A percentile compares a stretch with the other conserved stretches of the same genome.
Conservation (phyloP, 2,113 vertebrate species). For the Anser brachyrhynchus region DNA sequence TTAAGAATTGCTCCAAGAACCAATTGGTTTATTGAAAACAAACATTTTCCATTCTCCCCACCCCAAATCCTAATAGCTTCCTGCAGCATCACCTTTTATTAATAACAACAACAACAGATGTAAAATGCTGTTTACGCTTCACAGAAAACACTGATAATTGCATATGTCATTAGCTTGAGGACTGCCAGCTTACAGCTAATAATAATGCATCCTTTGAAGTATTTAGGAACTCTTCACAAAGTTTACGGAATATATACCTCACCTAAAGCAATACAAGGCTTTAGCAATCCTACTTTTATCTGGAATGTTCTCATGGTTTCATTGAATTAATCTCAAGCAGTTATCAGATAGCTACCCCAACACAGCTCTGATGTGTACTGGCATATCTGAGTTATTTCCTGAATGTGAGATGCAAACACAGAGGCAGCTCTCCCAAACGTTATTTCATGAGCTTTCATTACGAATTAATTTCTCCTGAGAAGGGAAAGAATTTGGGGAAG, state of each 20-base stretch:
- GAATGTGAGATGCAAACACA: neutral
- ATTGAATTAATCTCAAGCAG: neutral
- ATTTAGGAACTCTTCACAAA: neutral
- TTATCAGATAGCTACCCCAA: neutral
- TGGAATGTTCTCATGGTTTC: neutral
- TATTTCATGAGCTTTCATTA: neutral
- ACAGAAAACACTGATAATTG: neutral
- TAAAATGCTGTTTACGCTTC: neutral
- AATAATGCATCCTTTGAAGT: neutral
- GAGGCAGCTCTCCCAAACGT: neutral
- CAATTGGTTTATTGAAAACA: neutral
- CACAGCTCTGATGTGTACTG: neutral
- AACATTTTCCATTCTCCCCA: neutral
- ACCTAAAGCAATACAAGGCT: neutral
- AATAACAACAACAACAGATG: neutral
- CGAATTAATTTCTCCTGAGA: neutral
- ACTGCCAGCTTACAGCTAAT: neutral
- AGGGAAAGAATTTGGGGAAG: neutral
- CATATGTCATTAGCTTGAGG: neutral
- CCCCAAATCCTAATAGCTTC: neutral
- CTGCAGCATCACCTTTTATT: neutral
- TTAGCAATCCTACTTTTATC: neutral
- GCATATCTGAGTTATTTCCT: neutral
- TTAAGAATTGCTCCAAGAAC: neutral
- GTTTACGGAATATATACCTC: neutral